Base-by-base conservation (phyloP, 1,140 invertebrate genomes). In the Tetragnatha versicolor region DNA sequence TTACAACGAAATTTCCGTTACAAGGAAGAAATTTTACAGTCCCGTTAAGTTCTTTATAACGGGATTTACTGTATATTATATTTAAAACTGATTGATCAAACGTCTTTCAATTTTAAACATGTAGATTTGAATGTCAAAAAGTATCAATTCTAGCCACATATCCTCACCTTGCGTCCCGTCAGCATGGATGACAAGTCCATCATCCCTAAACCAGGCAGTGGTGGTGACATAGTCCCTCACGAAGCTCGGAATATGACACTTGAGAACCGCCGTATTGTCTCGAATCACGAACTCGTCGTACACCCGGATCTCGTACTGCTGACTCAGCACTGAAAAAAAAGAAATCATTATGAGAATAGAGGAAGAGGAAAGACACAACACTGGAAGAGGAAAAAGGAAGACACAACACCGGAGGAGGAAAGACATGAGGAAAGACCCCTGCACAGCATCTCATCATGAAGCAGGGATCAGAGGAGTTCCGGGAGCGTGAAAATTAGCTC, bases 151-250 rank as follows among this genome's bases (percentile, higher is more conserved):
- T 27, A 68, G 7, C 5, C 22, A 63, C 33, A 31, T 42, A 12
- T 61, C 2, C 22, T 70, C 29, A 79, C 76, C 76, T 70, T 79
- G 65, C 12, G 66, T 79, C 35, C 76, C 76, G 49, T 79, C 76
- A 27, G 66, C 45, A 33, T 81, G 76, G 58, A 81, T 81, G 20
- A 77, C 79, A 14, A 81, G 66, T 51, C 81, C 82, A 75, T 82
- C 82, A 37, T 82, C 82, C 7, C 82, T 53, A 42, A 82, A 78
- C 94, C 94, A 95, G 29, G 92, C 91, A 49, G 93, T 92, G 31
- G 95, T 92, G 83, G 91, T 89, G 66, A 95, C 92, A 85, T 93
- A 89, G 84, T 94, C 92, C 85, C 90, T 91, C 81, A 94, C 92
- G 85, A 91, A 93, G 82, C 90, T 90, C 65, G 93, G 93, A 81